Percentiles rank a stretch among this genome's conserved stretches.
phyloP scores from a whole-genome alignment of 2,113 vertebrate species.

The Balaeniceps rex region DNA sequence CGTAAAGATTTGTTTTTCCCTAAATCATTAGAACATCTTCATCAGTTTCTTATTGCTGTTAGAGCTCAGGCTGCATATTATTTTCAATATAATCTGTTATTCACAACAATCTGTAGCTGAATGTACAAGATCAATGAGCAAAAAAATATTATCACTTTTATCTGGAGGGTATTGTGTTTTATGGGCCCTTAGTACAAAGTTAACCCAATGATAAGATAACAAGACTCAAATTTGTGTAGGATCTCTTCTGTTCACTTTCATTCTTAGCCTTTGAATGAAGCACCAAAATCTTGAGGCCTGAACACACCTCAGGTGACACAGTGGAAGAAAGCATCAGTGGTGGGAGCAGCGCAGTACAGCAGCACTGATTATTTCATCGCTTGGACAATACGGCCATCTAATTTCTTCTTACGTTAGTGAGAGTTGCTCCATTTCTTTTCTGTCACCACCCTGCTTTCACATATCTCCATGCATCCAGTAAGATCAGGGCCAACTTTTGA shows the following conservation, averaged over 20 bases:
- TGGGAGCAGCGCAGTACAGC: background rate
- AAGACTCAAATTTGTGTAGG: background rate
- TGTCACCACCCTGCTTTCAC: background rate
- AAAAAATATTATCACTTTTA: conserved; percentile 58
- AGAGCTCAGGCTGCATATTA: background rate
- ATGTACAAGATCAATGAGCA: conserved; percentile 10
- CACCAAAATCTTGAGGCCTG: background rate
- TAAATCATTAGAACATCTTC: background rate
- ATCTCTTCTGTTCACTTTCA: background rate
- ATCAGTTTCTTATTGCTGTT: background rate
- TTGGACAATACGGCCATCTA: background rate
- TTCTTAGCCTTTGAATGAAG: background rate
- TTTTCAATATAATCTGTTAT: background rate
- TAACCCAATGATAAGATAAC: background rate
- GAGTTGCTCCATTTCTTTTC: background rate
- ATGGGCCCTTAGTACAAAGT: background rate
- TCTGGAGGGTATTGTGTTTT: conserved; percentile 55
- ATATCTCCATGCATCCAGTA: background rate
- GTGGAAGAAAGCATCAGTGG: background rate
- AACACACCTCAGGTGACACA: background rate
- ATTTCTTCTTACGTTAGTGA: background rate
- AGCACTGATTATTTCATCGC: background rate
- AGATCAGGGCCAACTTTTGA: background rate
- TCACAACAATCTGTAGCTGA: background rate
- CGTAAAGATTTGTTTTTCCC: background rate